Percentiles rank a stretch among this genome's conserved stretches.
These are phyloP conservation scores for Beroe forskalii DNA, from an alignment of 37 sponge, comb jelly and placozoan species.

Conservation along the genomic window DNA sequence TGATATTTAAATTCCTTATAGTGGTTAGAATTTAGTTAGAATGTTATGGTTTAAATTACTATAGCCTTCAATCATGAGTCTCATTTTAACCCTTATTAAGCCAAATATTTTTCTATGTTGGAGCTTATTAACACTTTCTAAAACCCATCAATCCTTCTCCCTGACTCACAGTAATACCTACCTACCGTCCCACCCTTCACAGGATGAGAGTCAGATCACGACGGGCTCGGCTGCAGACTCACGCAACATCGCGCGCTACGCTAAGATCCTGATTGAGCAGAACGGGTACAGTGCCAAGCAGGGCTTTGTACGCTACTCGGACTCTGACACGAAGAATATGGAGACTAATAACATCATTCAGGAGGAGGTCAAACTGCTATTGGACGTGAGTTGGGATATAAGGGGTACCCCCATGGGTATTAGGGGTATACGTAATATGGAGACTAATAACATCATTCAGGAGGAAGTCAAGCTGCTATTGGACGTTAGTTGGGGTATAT, in stretches of 20 bases:
- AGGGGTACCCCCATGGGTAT: too few relatives aligned
- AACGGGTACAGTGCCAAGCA: conserved; percentile 55
- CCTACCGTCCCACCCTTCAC: background rate
- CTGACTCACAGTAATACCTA: too few relatives aligned
- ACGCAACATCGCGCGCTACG: conserved; percentile 11
- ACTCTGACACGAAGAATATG: conserved; percentile 34
- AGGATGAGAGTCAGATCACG: conserved; percentile 25
- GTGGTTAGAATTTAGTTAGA: too few relatives aligned
- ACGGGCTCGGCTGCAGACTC: conserved; percentile 8
- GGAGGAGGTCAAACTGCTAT: conserved; percentile 14
- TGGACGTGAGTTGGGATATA: conserved; percentile 21
- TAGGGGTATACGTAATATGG: background rate
- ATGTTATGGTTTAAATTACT: too few relatives aligned
- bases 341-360: conserved; percentile 29
- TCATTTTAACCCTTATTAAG: too few relatives aligned
- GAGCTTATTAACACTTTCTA: too few relatives aligned
- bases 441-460: conserved; percentile 37
- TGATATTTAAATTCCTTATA: too few relatives aligned
- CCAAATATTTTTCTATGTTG: too few relatives aligned
- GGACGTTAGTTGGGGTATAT: conserved; percentile 13
- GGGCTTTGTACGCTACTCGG: conserved; percentile 45
- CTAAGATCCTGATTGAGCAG: conserved; percentile 24
- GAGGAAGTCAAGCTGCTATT: conserved; percentile 17
- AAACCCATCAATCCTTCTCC: too few relatives aligned
- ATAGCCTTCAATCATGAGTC: too few relatives aligned